A percentile compares a stretch with the other conserved stretches of the same genome.
These are phyloP conservation scores for Theodoxus fluviatilis DNA, from an alignment of 2,888 invertebrate genomes.

Conservation along the genomic window DNA sequence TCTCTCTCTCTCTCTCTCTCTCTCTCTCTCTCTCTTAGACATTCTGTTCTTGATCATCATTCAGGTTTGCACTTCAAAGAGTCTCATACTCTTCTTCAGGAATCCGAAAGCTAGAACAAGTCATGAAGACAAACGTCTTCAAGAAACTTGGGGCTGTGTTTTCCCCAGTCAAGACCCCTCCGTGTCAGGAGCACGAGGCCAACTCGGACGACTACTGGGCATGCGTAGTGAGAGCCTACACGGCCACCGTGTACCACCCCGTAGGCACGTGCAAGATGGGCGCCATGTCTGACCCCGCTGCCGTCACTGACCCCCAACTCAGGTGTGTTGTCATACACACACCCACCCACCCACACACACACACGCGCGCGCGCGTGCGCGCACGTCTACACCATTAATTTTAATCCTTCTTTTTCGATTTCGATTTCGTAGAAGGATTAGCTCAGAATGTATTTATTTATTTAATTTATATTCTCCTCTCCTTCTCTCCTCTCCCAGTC, in stretches of 20 bases:
- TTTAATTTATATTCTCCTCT: background rate
- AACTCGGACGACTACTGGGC: conserved; percentile 37
- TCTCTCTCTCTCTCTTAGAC: too few relatives aligned
- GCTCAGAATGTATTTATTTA: too few relatives aligned
- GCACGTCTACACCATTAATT: background rate
- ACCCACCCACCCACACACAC: background rate
- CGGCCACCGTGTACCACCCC: conserved; percentile 69
- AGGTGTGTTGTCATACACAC: conserved; percentile 19
- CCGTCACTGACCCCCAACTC: conserved; percentile 73
- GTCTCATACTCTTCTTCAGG: too few relatives aligned
- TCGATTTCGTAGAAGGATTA: too few relatives aligned
- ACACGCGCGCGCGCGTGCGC: background rate
- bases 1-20: too few relatives aligned
- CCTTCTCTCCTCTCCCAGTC: background rate
- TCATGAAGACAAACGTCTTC: too few relatives aligned
- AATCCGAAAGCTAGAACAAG: too few relatives aligned
- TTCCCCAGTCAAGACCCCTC: too few relatives aligned
- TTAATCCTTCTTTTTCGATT: too few relatives aligned
- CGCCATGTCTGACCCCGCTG: conserved; percentile 57
- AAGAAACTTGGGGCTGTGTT: too few relatives aligned
- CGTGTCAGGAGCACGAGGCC: conserved; percentile 11
- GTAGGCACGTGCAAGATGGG: conserved; percentile 80
- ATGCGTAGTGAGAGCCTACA: conserved; percentile 33
- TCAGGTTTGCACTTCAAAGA: too few relatives aligned
- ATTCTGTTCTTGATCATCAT: too few relatives aligned